Conservation (phyloP, 2,888 invertebrate genomes). For the Tyria jacobaeae region DNA sequence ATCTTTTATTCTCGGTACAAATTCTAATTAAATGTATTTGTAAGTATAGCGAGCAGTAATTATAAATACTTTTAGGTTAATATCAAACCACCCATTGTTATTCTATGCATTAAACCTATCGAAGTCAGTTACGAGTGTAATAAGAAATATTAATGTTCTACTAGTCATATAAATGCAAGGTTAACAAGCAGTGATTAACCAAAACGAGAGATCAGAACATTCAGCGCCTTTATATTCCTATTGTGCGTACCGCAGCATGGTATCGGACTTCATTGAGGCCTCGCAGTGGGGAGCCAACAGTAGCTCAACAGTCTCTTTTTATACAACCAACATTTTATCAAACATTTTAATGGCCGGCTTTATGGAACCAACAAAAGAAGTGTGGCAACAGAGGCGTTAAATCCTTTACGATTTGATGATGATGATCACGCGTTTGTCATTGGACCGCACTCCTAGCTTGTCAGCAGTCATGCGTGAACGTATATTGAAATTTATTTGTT, state of each 20-base stretch:
- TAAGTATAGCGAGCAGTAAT: background rate
- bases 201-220: conserved; percentile 68
- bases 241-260: conserved; percentile 77
- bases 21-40: background rate
- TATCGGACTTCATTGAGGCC: conserved; percentile 72
- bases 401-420: conserved; percentile 86
- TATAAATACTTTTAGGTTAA: background rate
- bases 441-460: conserved; percentile 65
- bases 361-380: conserved; percentile 84
- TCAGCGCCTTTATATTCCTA: conserved; percentile 61
- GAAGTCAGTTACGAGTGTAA: background rate
- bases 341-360: conserved; percentile 86
- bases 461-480: conserved; percentile 65
- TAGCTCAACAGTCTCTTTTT: conserved; percentile 82
- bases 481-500: conserved; percentile 53
- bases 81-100: background rate
- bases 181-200: conserved; percentile 68
- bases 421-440: conserved; percentile 83
- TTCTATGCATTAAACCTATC: background rate
- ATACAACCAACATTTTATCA: conserved; percentile 83
- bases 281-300: conserved; percentile 80
- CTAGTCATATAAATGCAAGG: conserved; percentile 49
- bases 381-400: conserved; percentile 86
- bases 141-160: conserved; percentile 9
- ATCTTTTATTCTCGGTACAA: no score